These are phyloP conservation scores for Nylanderia fulva DNA, from an alignment of 1,140 invertebrate species.

Conservation along the genomic window DNA sequence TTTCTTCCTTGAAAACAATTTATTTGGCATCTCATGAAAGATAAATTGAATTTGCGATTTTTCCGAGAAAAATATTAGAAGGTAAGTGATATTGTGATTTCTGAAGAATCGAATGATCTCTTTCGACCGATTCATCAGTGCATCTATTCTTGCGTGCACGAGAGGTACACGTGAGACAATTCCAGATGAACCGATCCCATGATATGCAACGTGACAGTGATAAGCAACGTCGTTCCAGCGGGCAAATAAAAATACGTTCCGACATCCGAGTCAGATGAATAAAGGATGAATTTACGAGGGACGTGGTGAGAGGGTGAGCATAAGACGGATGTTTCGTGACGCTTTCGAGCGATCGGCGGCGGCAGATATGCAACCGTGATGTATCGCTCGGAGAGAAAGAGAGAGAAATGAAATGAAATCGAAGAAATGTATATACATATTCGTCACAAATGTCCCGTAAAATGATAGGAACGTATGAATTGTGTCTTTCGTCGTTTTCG, in stretches of 20 bases:
- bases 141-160: neutral
- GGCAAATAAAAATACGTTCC: slow-evolving; percentile 34
- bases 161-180: slow-evolving; percentile 6
- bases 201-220: slow-evolving; percentile 24
- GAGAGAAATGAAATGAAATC: slow-evolving; percentile 8
- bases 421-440: slow-evolving; percentile 9
- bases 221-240: slow-evolving; percentile 18
- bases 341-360: slow-evolving; percentile 35
- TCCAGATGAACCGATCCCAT: slow-evolving; percentile 27
- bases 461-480: slow-evolving; percentile 24
- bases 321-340: slow-evolving; percentile 50
- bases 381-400: neutral
- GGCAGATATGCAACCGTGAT: slow-evolving; percentile 29
- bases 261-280: slow-evolving; percentile 27
- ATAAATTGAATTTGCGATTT: no score
- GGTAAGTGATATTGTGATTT: no score
- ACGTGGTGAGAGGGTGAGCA: neutral
- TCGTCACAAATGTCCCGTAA: slow-evolving; percentile 26
- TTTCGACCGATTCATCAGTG: neutral
- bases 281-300: slow-evolving; percentile 45
- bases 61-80: no score
- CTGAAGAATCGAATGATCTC: no score
- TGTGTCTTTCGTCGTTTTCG: neutral
- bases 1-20: neutral
- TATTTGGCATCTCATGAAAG: no score